These are phyloP conservation scores for Palythoa heliodiscus DNA, from an alignment of 92 coral and sea anemone genomes.

Conservation along the genomic window DNA sequence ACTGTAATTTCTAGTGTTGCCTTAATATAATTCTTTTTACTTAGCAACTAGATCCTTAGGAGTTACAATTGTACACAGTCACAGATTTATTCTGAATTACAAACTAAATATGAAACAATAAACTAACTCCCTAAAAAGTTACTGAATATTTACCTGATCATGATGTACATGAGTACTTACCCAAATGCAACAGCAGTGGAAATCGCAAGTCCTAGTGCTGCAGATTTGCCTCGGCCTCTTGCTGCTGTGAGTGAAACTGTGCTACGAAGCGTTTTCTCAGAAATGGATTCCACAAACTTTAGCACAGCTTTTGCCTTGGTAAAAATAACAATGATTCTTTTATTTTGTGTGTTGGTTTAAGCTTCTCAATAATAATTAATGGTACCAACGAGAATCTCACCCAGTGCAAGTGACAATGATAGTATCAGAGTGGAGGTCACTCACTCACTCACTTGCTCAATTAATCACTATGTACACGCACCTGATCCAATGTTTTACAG, in stretches of 20 bases:
- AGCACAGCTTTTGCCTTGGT: conserved; percentile 92
- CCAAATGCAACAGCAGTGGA: conserved; percentile 98
- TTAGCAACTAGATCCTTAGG: too few relatives aligned
- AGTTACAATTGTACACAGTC: too few relatives aligned
- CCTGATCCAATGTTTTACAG: conserved; percentile 95
- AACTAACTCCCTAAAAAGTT: neutral
- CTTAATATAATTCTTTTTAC: too few relatives aligned
- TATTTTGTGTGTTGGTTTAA: too few relatives aligned
- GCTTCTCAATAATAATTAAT: neutral
- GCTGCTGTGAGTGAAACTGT: conserved; percentile 98
- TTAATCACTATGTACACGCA: neutral
- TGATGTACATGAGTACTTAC: conserved; percentile 68
- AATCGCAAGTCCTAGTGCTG: conserved; percentile 93
- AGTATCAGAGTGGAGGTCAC: neutral
- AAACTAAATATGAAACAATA: too few relatives aligned
- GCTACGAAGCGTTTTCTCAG: conserved; percentile 92
- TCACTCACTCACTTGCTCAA: neutral
- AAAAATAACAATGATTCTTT: neutral
- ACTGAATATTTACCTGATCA: too few relatives aligned
- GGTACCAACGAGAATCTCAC: neutral
- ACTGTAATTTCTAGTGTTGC: too few relatives aligned
- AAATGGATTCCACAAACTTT: conserved; percentile 94
- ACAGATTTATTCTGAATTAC: too few relatives aligned
- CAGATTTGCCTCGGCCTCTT: conserved; percentile 98
- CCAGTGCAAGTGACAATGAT: neutral